These are phyloP conservation scores for Heptranchias perlo DNA, from an alignment of 2,113 vertebrate genomes.

Conservation along the genomic window DNA sequence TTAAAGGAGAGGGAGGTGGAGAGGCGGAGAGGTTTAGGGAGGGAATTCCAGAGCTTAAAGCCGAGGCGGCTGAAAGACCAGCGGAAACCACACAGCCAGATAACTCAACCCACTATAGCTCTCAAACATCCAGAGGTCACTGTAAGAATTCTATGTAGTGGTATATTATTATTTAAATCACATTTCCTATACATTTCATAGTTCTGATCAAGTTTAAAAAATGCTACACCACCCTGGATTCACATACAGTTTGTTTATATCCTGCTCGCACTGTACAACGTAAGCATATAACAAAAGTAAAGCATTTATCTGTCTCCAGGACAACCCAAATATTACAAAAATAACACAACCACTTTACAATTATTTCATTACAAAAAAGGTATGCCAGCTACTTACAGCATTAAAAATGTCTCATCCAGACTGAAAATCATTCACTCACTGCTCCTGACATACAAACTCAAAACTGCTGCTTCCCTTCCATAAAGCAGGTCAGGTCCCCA, in stretches of 20 bases:
- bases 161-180: not conserved
- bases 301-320: not conserved
- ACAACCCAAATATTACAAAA: constrained; percentile 31
- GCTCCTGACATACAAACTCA: not conserved
- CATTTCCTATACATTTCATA: not conserved
- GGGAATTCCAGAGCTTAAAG: not conserved
- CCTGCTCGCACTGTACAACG: not conserved
- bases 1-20: not conserved
- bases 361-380: not conserved
- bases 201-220: constrained; percentile 18
- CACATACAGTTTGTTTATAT: constrained; percentile 23
- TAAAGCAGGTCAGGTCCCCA: not conserved
- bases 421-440: not conserved
- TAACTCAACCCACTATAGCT: not conserved
- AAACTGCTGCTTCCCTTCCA: not conserved
- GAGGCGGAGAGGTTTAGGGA: not conserved
- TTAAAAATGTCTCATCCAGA: not conserved
- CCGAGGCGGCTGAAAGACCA: not conserved
- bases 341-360: constrained; percentile 23
- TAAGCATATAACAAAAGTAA: constrained; percentile 1
- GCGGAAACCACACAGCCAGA: not conserved
- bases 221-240: not conserved
- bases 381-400: not conserved
- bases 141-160: not conserved
- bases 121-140: not conserved